Evolutionary conservation across 2,113 vertebrate genomes (phyloP), one percentile per base, ranked within the genome.

Genomic region (Uria aalge): DNA sequence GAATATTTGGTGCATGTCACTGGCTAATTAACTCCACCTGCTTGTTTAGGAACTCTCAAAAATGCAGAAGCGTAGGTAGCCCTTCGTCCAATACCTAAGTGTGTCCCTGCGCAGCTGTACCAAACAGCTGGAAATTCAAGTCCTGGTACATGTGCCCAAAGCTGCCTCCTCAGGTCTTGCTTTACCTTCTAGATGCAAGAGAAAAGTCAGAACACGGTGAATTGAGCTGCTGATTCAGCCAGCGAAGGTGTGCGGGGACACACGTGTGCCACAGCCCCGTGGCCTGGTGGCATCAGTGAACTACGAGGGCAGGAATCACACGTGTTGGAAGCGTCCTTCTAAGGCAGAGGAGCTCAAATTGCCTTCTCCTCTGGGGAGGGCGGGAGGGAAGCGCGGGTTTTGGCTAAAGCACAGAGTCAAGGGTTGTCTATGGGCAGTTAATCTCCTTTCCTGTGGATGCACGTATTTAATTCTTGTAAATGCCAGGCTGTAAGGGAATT

Each of bases 221-320:
- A 23, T 27, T 7, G 23, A 59, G 23, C 67, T 26, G 55, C 8
- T 30, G 27, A 5, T 66, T n/a, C 26, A 30, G 18, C 21, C 68
- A 32, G 0, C 6, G 9, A 6, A 40, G 48, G 30, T 30, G 68
- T 18, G 56, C 40, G 27, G 45, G 30, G 24, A 52, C 53, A 3
- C 15, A 11, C 0, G 0, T 12, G 19, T 34, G 30, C 57, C 32
- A 7, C 30, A 30, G 40, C 14, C 43, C 26, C 13, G 1, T 16
- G 38, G 80, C 41, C 47, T 2, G 2, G 16, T 57, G 45, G 24
- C 55, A 21, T 27, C 66, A 4, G 0, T 10, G 34, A 52, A 17
- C 38, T 43, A 1, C 0, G 3, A 87, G 50, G 26, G 12, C 38
- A 5, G 2, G 45, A 15, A n/a, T 15, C 2, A 2, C 20, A 5